A percentile compares a stretch with the other conserved stretches of the same genome.
phyloP scores from a whole-genome alignment of 1,140 invertebrate genomes.

The Coenobita brevimanus region DNA sequence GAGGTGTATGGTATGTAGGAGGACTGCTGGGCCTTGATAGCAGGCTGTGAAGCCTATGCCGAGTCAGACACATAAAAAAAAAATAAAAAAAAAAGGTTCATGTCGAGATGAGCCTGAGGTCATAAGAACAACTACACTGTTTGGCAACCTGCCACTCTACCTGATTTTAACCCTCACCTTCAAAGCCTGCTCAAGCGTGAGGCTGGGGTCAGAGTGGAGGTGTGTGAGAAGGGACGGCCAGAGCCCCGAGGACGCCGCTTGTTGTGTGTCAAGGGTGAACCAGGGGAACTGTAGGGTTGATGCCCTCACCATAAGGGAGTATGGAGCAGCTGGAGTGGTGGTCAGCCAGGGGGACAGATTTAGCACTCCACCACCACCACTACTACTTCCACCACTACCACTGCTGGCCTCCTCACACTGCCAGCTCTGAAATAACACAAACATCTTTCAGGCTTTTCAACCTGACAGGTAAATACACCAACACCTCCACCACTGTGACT shows the following conservation, averaged over 20 bases:
- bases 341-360: conserved; percentile 73
- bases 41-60: too few species aligned
- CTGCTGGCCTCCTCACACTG: conserved; percentile 40
- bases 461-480: too few species aligned
- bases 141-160: too few species aligned
- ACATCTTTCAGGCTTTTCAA: not conserved
- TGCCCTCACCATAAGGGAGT: conserved; percentile 77
- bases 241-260: conserved; percentile 79
- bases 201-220: conserved; percentile 74
- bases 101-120: too few species aligned
- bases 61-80: too few species aligned
- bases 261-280: conserved; percentile 82
- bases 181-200: conserved; percentile 81
- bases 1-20: too few species aligned
- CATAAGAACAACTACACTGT: too few species aligned
- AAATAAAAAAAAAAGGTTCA: too few species aligned
- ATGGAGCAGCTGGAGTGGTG: conserved; percentile 73
- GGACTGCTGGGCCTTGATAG: too few species aligned
- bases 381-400: too few species aligned
- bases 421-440: conserved; percentile 15
- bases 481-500: too few species aligned
- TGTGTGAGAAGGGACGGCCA: conserved; percentile 83
- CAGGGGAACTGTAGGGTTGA: conserved; percentile 78
- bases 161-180: conserved; percentile 76
- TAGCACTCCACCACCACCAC: conserved; percentile 58